phyloP scores from a whole-genome alignment of 2,797 vertebrate species.

The Tympanoctomys barrerae region DNA sequence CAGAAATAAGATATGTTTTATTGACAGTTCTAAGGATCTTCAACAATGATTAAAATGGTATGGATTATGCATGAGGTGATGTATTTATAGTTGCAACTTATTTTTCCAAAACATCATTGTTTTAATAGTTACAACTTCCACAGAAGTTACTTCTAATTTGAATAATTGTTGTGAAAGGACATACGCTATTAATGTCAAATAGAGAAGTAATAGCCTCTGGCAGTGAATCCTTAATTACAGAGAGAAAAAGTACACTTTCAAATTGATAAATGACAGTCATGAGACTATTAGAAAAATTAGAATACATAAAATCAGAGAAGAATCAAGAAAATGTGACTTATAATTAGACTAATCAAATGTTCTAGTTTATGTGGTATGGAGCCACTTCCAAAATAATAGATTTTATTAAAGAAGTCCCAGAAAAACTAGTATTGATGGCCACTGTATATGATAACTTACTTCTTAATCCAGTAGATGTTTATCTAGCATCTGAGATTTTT shows the following conservation, averaged over 20 bases:
- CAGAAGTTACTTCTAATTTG: neutral
- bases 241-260: neutral
- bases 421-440: neutral
- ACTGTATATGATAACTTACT: neutral
- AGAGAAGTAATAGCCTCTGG: neutral
- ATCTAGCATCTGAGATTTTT: neutral
- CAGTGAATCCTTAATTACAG: neutral
- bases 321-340: neutral
- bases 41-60: neutral
- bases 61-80: neutral
- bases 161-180: constrained; percentile 13
- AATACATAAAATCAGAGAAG: neutral
- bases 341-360: neutral
- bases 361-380: neutral
- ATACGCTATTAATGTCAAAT: neutral
- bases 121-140: neutral
- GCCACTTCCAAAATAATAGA: neutral
- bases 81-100: neutral
- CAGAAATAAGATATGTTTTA: neutral
- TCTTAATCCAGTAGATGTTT: neutral
- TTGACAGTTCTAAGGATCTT: constrained; percentile 39
- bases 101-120: neutral
- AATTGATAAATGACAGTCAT: constrained; percentile 34
- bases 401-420: neutral
- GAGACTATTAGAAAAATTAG: neutral